phyloP scores from a whole-genome alignment of 2,113 vertebrate species.

The Dolichallabes microphthalmus region DNA sequence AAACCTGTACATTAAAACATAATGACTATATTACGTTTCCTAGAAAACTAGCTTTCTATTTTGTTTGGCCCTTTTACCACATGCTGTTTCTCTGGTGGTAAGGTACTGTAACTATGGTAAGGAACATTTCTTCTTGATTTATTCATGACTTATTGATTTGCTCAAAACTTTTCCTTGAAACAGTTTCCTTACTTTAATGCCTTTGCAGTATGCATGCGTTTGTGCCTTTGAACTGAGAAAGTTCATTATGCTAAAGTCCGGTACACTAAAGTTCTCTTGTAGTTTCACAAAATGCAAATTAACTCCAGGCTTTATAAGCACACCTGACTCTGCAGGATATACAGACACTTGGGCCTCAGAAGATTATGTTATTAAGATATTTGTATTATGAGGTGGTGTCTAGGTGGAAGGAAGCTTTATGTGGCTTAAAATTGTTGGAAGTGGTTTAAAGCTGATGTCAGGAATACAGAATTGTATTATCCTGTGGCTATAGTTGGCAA shows the following conservation, averaged over 20 bases:
- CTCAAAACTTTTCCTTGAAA: conserved; percentile 16
- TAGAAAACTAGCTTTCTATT: background rate
- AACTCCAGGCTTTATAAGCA: background rate
- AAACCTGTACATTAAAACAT: background rate
- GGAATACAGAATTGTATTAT: background rate
- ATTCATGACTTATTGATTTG: conserved; percentile 29
- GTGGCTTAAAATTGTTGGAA: background rate
- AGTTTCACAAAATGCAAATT: background rate
- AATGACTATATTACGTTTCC: background rate
- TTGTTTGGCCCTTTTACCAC: too few species aligned
- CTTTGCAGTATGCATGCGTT: background rate
- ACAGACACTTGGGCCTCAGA: background rate
- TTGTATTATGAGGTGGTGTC: background rate
- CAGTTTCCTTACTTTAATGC: conserved; percentile 17
- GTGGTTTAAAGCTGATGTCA: background rate
- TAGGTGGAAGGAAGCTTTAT: background rate
- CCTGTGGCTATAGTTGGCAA: background rate
- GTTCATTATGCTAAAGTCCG: background rate
- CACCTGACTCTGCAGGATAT: background rate
- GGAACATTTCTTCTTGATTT: background rate
- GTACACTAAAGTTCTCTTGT: background rate
- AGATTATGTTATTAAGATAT: background rate
- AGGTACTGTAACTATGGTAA: background rate
- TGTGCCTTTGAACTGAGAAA: background rate
- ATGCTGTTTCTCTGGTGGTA: background rate